These are phyloP conservation scores for Oreochromis niloticus DNA, from an alignment of 2,113 vertebrate genomes.

Conservation along the genomic window DNA sequence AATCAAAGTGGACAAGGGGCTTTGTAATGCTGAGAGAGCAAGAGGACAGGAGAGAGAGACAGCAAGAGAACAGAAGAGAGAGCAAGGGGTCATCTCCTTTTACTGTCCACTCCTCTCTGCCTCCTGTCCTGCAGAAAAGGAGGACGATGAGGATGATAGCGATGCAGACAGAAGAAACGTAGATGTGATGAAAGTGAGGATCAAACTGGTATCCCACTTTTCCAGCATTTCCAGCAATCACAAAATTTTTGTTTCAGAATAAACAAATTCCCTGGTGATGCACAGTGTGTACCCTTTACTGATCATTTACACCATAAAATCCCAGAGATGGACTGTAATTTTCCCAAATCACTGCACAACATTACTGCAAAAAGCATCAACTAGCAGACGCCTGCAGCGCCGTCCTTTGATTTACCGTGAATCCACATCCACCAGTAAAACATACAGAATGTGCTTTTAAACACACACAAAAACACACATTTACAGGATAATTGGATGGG, in stretches of 20 bases:
- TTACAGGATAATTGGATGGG: conserved; percentile 13
- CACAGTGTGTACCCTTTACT: not conserved
- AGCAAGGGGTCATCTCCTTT: conserved; percentile 49
- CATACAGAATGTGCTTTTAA: not conserved
- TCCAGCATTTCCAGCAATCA: not conserved
- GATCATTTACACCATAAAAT: conserved; percentile 18
- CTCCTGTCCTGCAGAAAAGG: conserved; percentile 36
- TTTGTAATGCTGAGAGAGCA: conserved; percentile 59
- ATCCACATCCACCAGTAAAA: not conserved
- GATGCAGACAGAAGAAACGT: not conserved
- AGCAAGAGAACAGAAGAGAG: not conserved
- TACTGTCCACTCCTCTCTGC: conserved; percentile 55
- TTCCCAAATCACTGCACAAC: conserved; percentile 7
- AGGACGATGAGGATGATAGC: conserved; percentile 24
- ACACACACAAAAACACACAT: not conserved
- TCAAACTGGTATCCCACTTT: not conserved
- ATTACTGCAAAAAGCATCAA: conserved; percentile 11
- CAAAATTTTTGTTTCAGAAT: conserved; percentile 4
- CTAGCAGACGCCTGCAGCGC: not conserved
- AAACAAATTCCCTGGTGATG: conserved; percentile 5
- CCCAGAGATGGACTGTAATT: conserved; percentile 18
- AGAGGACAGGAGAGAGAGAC: conserved; percentile 27
- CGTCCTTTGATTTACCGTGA: conserved; percentile 14
- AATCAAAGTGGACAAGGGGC: conserved; percentile 69
- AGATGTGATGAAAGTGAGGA: conserved; percentile 2